These are phyloP conservation scores for Eumeta japonica DNA, from an alignment of 1,140 invertebrate genomes.

Conservation along the genomic window DNA sequence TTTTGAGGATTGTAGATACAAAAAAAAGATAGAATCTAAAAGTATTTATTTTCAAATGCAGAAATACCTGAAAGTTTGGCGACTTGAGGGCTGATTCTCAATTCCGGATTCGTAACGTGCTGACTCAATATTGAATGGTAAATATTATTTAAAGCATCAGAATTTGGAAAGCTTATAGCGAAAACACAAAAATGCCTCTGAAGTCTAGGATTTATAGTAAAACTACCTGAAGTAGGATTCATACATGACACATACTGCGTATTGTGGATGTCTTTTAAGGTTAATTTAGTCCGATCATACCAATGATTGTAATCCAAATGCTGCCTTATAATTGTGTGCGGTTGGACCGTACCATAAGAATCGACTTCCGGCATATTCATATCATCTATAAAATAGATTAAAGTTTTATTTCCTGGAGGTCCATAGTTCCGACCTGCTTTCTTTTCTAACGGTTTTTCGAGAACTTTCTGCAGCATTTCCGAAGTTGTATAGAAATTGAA, in stretches of 20 bases:
- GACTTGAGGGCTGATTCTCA: slow-evolving; percentile 70
- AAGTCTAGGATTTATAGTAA: slow-evolving; percentile 91
- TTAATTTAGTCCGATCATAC: slow-evolving; percentile 89
- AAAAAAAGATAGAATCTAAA: slow-evolving; percentile 6
- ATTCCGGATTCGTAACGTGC: slow-evolving; percentile 78
- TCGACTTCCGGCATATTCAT: slow-evolving; percentile 99
- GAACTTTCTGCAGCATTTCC: slow-evolving; percentile 91
- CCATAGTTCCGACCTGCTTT: slow-evolving; percentile 95
- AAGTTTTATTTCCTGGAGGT: slow-evolving; percentile 88
- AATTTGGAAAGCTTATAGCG: slow-evolving; percentile 87
- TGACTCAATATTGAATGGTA: slow-evolving; percentile 86
- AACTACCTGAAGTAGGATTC: slow-evolving; percentile 96
- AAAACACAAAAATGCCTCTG: slow-evolving; percentile 94
- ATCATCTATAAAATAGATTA: slow-evolving; percentile 97
- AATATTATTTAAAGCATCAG: slow-evolving; percentile 83
- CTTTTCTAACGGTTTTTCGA: slow-evolving; percentile 95
- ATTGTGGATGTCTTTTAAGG: slow-evolving; percentile 93
- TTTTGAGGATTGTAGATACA: slow-evolving; percentile 7
- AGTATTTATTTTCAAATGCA: not conserved
- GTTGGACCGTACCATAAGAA: slow-evolving; percentile 91
- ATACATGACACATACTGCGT: slow-evolving; percentile 96
- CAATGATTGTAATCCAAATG: slow-evolving; percentile 95
- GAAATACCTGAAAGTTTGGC: slow-evolving; percentile 58
- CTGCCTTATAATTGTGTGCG: slow-evolving; percentile 92
- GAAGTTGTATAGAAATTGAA: slow-evolving; percentile 97